Evolutionary conservation across 2,113 vertebrate genomes (phyloP), one percentile per base, ranked within the genome.

Genomic region (Ursus arctos): DNA sequence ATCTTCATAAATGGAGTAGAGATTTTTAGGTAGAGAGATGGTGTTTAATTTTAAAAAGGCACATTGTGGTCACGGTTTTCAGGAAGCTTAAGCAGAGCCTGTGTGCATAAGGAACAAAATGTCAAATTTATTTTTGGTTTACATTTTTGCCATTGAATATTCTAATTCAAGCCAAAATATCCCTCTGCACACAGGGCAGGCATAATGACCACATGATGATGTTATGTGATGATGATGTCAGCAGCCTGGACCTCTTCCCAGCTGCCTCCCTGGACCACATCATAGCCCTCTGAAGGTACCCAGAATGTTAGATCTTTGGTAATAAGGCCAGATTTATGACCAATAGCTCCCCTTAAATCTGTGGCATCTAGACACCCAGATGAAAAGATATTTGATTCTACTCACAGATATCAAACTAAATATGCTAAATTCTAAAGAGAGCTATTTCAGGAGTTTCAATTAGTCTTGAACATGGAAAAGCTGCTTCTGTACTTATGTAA

Each of bases 401-500:
- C 33, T 96, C 85, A 83, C 53, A 77, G 71, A 80, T 74, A 96
- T 61, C 88, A 82, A 92, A 94, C 76, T 63, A 80, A 90, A 95
- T 87, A 93, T 93, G 93, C 86, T 91, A 88, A 95, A 83, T 57
- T 89, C 72, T 89, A 74, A 72, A 88, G 76, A 94, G 43, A 94
- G 61, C 43, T 61, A 94, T 94, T 96, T 95, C 67, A 65, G 57
- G 59, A 91, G 43, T 94, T 74, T 95, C 97, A 94, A 94, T 97
- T 95, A 96, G 96, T 93, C 86, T 94, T 92, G 88, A 82, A 91
- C 95, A 91, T 91, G 85, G 81, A 96, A 97, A 98, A 97, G 85
- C 97, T 91, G 95, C 96, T 96, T 94, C 96, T 76, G 95, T 93
- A 97, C 95, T 97, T 97, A 95, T 95, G 98, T 96, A 97, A 98